A percentile compares a stretch with the other conserved stretches of the same genome.
These are phyloP conservation scores for Anolis apletophallus DNA, from an alignment of 2,797 vertebrate species.

Conservation along the genomic window DNA sequence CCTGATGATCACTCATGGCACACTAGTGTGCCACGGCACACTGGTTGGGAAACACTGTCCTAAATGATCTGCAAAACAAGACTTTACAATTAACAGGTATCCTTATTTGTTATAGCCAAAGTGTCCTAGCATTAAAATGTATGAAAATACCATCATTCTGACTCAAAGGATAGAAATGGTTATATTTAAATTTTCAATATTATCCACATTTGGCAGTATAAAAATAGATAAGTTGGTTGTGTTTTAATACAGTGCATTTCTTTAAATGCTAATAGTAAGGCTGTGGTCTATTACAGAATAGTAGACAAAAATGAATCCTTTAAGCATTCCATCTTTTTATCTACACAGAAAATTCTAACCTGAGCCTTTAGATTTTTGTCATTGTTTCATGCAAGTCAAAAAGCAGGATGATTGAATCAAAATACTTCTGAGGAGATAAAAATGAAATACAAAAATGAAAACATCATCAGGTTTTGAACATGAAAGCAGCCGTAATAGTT, in stretches of 20 bases:
- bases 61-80: no score
- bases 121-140: no score
- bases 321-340: background rate
- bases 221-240: background rate
- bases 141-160: background rate
- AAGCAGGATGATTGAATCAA: conserved; percentile 2
- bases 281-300: background rate
- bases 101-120: no score
- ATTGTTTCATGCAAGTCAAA: conserved; percentile 5
- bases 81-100: no score
- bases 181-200: background rate
- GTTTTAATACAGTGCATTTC: conserved; percentile 2
- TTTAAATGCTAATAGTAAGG: conserved; percentile 10
- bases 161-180: background rate
- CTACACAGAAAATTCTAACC: background rate
- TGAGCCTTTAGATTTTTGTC: conserved; percentile 5
- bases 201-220: fast-evolving
- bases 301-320: background rate
- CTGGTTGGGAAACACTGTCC: no score
- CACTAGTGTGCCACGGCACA: no score
- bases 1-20: no score
- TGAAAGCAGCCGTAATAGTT: conserved; percentile 30
- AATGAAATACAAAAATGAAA: conserved; percentile 53
- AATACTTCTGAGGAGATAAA: conserved; percentile 21
- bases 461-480: conserved; percentile 30